Evolutionary conservation across 1,140 invertebrate genomes (phyloP), one percentile per base, ranked within the genome.

Genomic region (Heliconius hewitsoni): DNA sequence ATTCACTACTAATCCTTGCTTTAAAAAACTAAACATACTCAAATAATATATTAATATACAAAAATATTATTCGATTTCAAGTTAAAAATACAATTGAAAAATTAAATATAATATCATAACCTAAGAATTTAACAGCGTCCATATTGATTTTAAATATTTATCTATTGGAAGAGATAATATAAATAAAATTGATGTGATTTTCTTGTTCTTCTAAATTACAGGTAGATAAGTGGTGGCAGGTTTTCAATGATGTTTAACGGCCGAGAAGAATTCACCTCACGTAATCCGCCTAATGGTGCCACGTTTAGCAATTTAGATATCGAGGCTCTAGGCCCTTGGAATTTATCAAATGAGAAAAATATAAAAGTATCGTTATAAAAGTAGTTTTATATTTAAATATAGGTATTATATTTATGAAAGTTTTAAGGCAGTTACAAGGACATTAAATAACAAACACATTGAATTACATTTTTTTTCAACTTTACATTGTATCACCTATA

Each of bases 231-330:
- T 46, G 50, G 73, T 46, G 52, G 46, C 42, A 46, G 46, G 16
- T 74, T 66, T 74, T 74, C 46, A 74, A 74, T 55, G 71, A 72
- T 39, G 71, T 30, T 74, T 52, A 30, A 34, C 73, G n/a, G 19
- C 27, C 30, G 60, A 74, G n/a, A 30, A 50, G 73, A 55, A 55
- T 74, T 74, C 73, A 18, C n/a, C 46, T 74, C 73, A 74, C 73
- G 73, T 74, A 74, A 50, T 74, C 73, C 18, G 73, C 30, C 50
- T 74, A 74, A 74, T 74, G 73, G 46, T 55, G 50, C 46, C 27
- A 50, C 73, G 39, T 34, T 74, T 52, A 74, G 71, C 71, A 42
- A 66, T 66, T 66, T 66, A 66, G 60, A 50, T 74, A 74, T 46
- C 73, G 27, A 52, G 46, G 60, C n/a, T 30, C 60, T 27, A 66